Evolutionary conservation across 1,140 invertebrate genomes (phyloP), one percentile per base, ranked within the genome.

Genomic region (Tetraneura akinire): DNA sequence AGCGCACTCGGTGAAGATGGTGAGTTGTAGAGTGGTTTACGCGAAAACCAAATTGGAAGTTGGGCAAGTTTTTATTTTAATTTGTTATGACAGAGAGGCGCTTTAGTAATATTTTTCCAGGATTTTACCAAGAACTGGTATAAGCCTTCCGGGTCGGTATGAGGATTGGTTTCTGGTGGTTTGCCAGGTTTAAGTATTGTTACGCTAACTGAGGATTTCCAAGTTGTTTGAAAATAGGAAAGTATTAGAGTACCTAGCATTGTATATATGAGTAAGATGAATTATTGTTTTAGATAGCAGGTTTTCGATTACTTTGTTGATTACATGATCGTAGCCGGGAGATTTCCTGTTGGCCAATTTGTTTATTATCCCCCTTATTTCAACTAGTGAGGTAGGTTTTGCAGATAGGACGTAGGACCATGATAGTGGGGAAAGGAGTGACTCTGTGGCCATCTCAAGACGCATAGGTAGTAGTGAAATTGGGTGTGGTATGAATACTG

Each of bases 151-250:
- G n/a, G n/a, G n/a, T n/a, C 85, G 9, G 84, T 85, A 37, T 84
- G 29, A 4, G 84, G 71, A 2, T 80, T 49, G 3, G 73, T 57
- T 21, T 81, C 47, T 13, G 80, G 80, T 60, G 81, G 68, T 71
- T 82, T 82, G 23, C 81, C 80, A 47, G 83, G 81, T 80, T 85
- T 85, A 0, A 83, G 83, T 3, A 85, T 82, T 18, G 84, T 83
- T 11, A 85, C 82, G 13, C 86, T 83, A 73, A 81, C 29, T 1
- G 85, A 83, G 21, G 81, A 64, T 82, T 86, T 84, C 83, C 84
- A 51, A 16, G 21, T 0, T 3, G 13, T 80, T 32, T 60, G 64
- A 21, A 42, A 68, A 18, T 66, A 80, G 8, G 42, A 51, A 26
- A 80, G 9, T 6, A 64, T 10, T 11, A 80, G 62, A 13, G 62